Base-by-base conservation (phyloP, 2,113 vertebrate genomes). In the Takifugu flavidus region DNA sequence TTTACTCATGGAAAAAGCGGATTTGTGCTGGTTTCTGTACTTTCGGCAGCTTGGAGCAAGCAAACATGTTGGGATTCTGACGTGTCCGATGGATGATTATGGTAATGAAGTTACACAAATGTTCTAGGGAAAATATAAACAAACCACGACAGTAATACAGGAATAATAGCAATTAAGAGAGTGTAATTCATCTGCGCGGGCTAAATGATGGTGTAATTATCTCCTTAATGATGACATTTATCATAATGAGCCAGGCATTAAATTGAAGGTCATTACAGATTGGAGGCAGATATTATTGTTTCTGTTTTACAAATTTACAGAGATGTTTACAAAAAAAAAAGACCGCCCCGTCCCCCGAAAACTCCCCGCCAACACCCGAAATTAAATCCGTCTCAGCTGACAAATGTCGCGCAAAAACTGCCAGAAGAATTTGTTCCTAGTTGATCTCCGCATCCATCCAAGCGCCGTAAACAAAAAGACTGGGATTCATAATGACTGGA, bases 401-500 rank as follows among this genome's bases (percentile, higher is more conserved):
- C 14, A 45, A 45, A 14, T 2, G 44, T 45, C 44, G 14, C 10
- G 34, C 34, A 5, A 10, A 10, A 4, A 39, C 4, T 45, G 44
- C 44, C 44, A 45, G 11, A 45, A 10, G 13, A 25, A 69, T 10
- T 34, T 42, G 56, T 59, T 67, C 58, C 13, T 20, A 53, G 13
- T 15, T 29, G 29, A 53, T 59, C 49, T 26, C 13, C 29, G 65
- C 43, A 59, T 56, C 59, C 58, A 42, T 62, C 57, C 29, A 10
- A 10, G 11, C 7, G 34, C 34, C 11, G 8, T 2, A 39, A 39
- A 10, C 7, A 39, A 39, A 7, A 34, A 39, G 34, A 53, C 47
- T 65, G 50, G 59, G 61, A 69, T 63, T 72, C 57, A 56, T 73
- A 54, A 25, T 49, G 59, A 68, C 56, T 61, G 59, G 56, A 66